Evolutionary conservation across 1,140 invertebrate species (phyloP), one percentile per base, ranked within the genome.

Genomic region (Cotesia vestalis): DNA sequence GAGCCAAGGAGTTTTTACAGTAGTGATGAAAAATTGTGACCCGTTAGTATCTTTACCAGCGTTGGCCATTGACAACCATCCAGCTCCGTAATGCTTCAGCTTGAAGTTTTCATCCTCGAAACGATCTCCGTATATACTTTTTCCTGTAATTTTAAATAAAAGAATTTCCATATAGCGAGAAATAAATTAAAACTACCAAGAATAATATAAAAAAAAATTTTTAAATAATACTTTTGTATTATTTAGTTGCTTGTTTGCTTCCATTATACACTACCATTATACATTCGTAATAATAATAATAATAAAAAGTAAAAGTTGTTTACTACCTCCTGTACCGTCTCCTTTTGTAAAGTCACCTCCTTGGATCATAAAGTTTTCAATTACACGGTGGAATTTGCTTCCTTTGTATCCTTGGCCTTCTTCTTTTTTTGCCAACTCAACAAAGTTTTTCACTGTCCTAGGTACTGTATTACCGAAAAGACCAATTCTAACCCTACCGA

Each of bases 21-120:
- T 93, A 14, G 96, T 98, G 81, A 99, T 97, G 82, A 99, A 99
- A 88, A 99, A 99, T 82, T 99, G 98, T 27, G 96, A 98, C 34
- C 98, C 98, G 88, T 99, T 99, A 46, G 98, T 98, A 84, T 99
- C 95, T 86, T 96, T 95, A 68, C 94, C 95, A 84, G 96, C 94
- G 87, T 98, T 98, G 66, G 96, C 96, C 96, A 99, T 98, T 0
- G 95, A 97, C 64, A 98, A 84, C 95, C 96, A 98, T 68, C 98
- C 98, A 81, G 96, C 91, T 66, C 96, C 97, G 84, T 96, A 97
- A 83, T 99, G 98, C 81, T 96, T 97, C 78, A 99, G 89, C 87
- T 98, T 98, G 89, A 99, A 99, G 88, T 99, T 98, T 83, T 99
- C 97, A 89, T 99, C 97, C 57, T 90, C 91, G 84, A 99, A 99